These are phyloP conservation scores for Nannoperca obscura DNA, from an alignment of 2,797 vertebrate species.

Conservation along the genomic window DNA sequence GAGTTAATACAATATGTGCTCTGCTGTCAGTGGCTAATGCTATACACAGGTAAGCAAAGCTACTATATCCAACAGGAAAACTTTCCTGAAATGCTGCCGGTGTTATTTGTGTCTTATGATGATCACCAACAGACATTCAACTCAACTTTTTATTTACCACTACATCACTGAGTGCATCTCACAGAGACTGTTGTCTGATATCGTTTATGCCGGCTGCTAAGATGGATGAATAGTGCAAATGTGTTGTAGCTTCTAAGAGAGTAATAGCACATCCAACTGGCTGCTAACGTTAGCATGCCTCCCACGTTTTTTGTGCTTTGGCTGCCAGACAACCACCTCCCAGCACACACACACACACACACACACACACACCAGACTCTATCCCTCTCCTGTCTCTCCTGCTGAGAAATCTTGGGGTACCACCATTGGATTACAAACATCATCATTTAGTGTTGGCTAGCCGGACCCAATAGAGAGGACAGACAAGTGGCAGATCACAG, in stretches of 20 bases:
- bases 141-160: constrained; percentile 50
- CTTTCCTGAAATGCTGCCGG: not conserved
- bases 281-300: constrained; percentile 70
- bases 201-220: constrained; percentile 42
- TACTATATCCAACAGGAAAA: not conserved
- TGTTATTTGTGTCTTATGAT: not conserved
- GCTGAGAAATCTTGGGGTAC: constrained; percentile 71
- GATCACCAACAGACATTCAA: constrained; percentile 33
- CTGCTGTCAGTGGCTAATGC: not conserved
- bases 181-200: constrained; percentile 23
- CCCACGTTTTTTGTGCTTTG: constrained; percentile 66
- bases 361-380: constrained; percentile 16
- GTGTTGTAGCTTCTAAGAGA: constrained; percentile 68
- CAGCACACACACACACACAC: constrained; percentile 16
- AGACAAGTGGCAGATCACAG: constrained; percentile 56
- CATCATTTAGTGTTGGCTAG: constrained; percentile 68
- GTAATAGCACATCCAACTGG: constrained; percentile 62
- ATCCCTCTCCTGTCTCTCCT: constrained; percentile 58
- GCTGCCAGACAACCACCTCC: constrained; percentile 60
- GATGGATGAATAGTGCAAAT: constrained; percentile 64
- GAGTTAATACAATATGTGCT: not conserved
- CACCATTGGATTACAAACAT: constrained; percentile 70
- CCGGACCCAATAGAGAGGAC: constrained; percentile 46
- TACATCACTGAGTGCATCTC: constrained; percentile 55
- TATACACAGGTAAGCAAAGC: not conserved